Conservation (phyloP, 1,140 invertebrate genomes). For the Drosophila jambulina region DNA sequence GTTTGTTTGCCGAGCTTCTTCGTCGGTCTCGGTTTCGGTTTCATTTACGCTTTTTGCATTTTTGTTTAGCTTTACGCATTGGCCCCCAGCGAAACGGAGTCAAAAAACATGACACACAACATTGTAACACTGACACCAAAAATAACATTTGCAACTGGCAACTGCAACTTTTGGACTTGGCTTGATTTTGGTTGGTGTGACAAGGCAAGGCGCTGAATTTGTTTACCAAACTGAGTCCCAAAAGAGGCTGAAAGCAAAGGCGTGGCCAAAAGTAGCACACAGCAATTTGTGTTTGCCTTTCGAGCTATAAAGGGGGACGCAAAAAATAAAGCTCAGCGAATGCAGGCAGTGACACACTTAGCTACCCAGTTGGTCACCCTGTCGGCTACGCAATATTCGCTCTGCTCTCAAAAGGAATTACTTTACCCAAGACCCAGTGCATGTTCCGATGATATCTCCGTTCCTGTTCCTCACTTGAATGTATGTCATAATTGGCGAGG, state of each 20-base stretch:
- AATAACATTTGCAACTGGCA: slow-evolving; percentile 56
- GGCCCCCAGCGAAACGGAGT: slow-evolving; percentile 35
- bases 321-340: slow-evolving; percentile 23
- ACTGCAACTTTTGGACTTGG: slow-evolving; percentile 48
- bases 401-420: slow-evolving; percentile 9
- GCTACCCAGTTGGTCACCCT: slow-evolving; percentile 48
- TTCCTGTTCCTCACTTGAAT: slow-evolving; percentile 24
- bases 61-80: slow-evolving; percentile 35
- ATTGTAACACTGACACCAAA: slow-evolving; percentile 71
- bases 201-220: slow-evolving; percentile 76
- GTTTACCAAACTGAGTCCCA: slow-evolving; percentile 64
- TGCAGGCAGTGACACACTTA: slow-evolving; percentile 46
- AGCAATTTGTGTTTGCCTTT: slow-evolving; percentile 54
- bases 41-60: not conserved
- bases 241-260: slow-evolving; percentile 19
- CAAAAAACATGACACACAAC: slow-evolving; percentile 41
- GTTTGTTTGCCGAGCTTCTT: slow-evolving; percentile 14
- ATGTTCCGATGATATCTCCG: slow-evolving; percentile 38
- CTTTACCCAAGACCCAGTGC: slow-evolving; percentile 2
- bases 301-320: slow-evolving; percentile 3
- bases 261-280: slow-evolving; percentile 38
- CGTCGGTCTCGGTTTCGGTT: slow-evolving; percentile 1
- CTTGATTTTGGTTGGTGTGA: slow-evolving; percentile 66
- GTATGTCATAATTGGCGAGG: slow-evolving; percentile 52
- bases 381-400: slow-evolving; percentile 66